Evolutionary conservation across 2,113 vertebrate genomes (phyloP).

Genomic region (Vanacampus margaritifer): DNA sequence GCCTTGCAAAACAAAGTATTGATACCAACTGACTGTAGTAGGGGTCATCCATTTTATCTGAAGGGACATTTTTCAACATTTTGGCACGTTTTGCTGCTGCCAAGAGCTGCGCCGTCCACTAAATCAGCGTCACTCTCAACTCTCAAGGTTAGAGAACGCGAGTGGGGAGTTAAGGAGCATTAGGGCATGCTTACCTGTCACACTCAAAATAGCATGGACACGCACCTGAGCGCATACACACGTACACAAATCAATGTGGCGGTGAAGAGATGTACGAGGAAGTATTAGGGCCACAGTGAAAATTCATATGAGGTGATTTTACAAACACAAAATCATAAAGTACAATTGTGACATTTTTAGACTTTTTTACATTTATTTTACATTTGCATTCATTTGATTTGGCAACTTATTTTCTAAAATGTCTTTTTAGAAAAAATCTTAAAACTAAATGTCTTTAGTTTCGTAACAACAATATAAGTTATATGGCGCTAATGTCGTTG

Average conservation of each 20-base stretch:
- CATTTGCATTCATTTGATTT: no score
- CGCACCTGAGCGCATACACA: conserved; percentile 3
- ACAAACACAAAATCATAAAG: not conserved
- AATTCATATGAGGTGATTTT: not conserved
- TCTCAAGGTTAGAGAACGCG: conserved; percentile 58
- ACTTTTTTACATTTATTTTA: no score
- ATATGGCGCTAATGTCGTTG: no score
- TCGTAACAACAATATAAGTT: no score
- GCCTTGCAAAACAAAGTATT: conserved; percentile 59
- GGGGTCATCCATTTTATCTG: conserved; percentile 60
- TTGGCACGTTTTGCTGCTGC: conserved; percentile 45
- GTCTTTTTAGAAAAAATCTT: no score
- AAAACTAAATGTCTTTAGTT: no score
- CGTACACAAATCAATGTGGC: not conserved
- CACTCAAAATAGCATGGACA: conserved; percentile 10
- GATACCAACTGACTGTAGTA: conserved; percentile 32
- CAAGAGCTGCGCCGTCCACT: conserved; percentile 47
- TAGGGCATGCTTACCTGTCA: conserved; percentile 34
- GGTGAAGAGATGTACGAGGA: not conserved
- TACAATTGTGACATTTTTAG: no score
- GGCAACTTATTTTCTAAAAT: no score
- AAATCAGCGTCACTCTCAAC: conserved; percentile 60
- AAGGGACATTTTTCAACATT: conserved; percentile 71
- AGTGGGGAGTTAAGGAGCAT: conserved; percentile 35
- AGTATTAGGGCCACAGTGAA: not conserved